Base-by-base conservation (phyloP, 2,888 invertebrate species). In the Leptopilina drosophilae region DNA sequence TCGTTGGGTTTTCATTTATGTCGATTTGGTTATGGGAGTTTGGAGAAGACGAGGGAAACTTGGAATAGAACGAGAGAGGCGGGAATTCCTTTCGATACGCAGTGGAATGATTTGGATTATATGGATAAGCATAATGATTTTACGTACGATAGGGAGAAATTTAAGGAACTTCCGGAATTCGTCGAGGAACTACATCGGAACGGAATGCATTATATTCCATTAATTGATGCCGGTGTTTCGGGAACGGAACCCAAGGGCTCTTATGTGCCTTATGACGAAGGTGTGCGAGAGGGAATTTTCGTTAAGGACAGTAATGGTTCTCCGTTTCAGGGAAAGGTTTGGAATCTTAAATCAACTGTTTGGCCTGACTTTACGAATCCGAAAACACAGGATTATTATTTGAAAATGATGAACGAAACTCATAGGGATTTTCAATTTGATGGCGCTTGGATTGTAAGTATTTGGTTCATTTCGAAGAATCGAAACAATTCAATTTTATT, bases 71-170 rank as follows among this genome's bases (percentile, higher is more conserved):
- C 95, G 80, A 93, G 95, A 81, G 94, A 94, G 79, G 96, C 96
- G 49, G 95, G 95, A n/a, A 96, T 97, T 88, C 96, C 96, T 75
- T 94, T 96, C 90, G 96, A 96, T 86, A 95, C 95, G 0, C 96
- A 96, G 88, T 97, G 96, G 96, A 96, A 96, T 87, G 97, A 97
- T 90, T 93, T 97, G 82, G 97, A 97, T 91, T 97, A 96, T 89
- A 97, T 97, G 97, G 93, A 94, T 40, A 93, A 94, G 76, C 93
- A 94, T 81, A 96, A 96, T 89, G 96, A 96, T 90, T 97, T 97
- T 88, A 97, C 97, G 0, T 95, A 95, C 86, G 94, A 96, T 87
- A 91, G 92, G n/a, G 89, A 90, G 0, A 94, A 93, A 53, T 97
- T 93, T 89, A 93, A 92, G 66, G 95, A 94, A 4, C 91, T 97